Base-by-base conservation (phyloP, 92 coral and sea anemone species). In the Phenganax stokvisi region DNA sequence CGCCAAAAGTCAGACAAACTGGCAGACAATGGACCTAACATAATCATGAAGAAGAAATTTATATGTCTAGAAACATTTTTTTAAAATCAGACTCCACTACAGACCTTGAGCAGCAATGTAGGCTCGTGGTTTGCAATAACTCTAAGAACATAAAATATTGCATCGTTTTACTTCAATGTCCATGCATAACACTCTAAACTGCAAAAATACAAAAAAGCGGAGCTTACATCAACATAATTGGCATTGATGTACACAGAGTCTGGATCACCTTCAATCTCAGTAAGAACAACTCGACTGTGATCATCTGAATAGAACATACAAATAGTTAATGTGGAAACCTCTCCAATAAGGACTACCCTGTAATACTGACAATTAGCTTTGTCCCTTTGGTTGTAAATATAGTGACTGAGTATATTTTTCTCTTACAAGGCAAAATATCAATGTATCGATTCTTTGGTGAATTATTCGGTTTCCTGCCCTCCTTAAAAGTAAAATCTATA, bases 21-120 rank as follows among this genome's bases (percentile, higher is more conserved):
- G 55, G 89, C 85, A 47, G 91, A 83, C 79, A 92, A 73, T 37
- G 98, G 98, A 44, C 98, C 98, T 94, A 57, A 3, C 47, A 37
- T 37, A 62, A 68, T 61, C 37, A 80, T 61, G 66, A 20, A 66
- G 68, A 44, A 73, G 9, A 12, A 12, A 11, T 69, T 9, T 69
- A 7, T 16, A 30, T 31, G 0, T 7, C 16, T 13, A 59, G 65
- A 59, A 59, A 0, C 4, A 13, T 59, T 59, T 20, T 20, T 59
- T 59, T 13, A 59, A 13, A 59, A 59, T 20, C 25, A 13, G 16
- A 59, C 4, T 13, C 3, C 65, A 1, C 65, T 1, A 59, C 30
- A 27, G 11, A 94, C 98, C 98, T 94, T 94, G 98, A 10, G 98
- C 89, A n/a, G 98, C 98, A 57, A 94, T 94, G 77, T 94, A 94